Conservation (phyloP, 1,140 invertebrate species). For the Sycobia sp. region DNA sequence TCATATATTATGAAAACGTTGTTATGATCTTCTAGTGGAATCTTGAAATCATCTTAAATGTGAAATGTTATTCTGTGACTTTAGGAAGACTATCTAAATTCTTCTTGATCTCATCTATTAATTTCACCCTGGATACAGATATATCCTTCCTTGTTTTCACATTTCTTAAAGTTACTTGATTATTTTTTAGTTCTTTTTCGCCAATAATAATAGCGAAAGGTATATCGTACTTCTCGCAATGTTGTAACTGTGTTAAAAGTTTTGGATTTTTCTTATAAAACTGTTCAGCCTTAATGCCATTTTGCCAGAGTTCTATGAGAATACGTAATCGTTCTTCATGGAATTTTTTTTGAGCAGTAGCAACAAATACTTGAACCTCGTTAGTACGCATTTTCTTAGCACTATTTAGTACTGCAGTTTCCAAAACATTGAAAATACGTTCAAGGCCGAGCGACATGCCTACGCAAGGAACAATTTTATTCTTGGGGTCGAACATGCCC, state of each 20-base stretch:
- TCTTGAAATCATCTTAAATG: too few relatives aligned
- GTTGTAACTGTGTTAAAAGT: slow-evolving; percentile 88
- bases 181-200: slow-evolving; percentile 85
- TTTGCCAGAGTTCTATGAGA: slow-evolving; percentile 84
- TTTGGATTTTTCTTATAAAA: slow-evolving; percentile 96
- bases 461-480: slow-evolving; percentile 93
- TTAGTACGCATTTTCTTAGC: slow-evolving; percentile 77
- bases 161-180: slow-evolving; percentile 82
- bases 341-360: slow-evolving; percentile 93
- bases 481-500: slow-evolving; percentile 94
- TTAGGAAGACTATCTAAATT: slow-evolving; percentile 36
- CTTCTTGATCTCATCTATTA: slow-evolving; percentile 67
- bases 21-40: too few relatives aligned
- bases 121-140: slow-evolving; percentile 68
- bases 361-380: slow-evolving; percentile 91
- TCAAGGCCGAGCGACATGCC: slow-evolving; percentile 97
- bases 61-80: not conserved
- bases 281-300: slow-evolving; percentile 88
- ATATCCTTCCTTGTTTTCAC: slow-evolving; percentile 77
- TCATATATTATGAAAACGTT: too few relatives aligned
- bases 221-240: slow-evolving; percentile 92
- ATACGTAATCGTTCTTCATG: slow-evolving; percentile 88
- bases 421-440: slow-evolving; percentile 91
- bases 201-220: slow-evolving; percentile 91
- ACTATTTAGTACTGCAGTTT: slow-evolving; percentile 71